These are phyloP conservation scores for Etheostoma cragini DNA, from an alignment of 2,113 vertebrate genomes.

Conservation along the genomic window DNA sequence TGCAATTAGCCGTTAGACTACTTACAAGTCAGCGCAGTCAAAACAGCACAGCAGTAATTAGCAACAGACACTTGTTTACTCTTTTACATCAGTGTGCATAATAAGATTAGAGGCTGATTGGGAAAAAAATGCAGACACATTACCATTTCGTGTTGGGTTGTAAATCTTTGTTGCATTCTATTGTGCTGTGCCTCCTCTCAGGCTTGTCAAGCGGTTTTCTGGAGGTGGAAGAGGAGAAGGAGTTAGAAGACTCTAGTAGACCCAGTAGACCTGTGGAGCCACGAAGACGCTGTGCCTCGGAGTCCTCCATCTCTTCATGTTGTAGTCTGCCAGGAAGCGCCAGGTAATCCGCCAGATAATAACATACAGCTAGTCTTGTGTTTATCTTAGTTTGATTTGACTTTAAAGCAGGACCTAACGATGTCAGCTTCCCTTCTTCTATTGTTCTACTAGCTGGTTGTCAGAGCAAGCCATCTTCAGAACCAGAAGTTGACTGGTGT, in stretches of 20 bases:
- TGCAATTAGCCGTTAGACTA: constrained; percentile 20
- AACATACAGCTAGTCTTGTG: neutral
- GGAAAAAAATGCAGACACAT: neutral
- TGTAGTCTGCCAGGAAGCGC: constrained; percentile 91
- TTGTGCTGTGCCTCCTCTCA: constrained; percentile 58
- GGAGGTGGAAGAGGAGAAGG: constrained; percentile 84
- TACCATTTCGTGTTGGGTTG: neutral
- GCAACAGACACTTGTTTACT: constrained; percentile 21
- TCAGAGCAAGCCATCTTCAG: neutral
- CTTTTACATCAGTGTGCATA: constrained; percentile 5
- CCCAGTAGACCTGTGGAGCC: constrained; percentile 86
- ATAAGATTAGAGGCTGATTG: neutral
- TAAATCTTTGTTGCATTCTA: neutral
- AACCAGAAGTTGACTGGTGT: neutral
- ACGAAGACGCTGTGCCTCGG: constrained; percentile 93
- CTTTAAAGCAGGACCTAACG: neutral
- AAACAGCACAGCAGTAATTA: neutral
- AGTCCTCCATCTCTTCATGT: constrained; percentile 96
- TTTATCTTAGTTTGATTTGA: neutral
- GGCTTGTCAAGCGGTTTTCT: constrained; percentile 93
- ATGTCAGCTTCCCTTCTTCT: neutral
- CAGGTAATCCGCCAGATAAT: constrained; percentile 82
- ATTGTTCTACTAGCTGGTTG: neutral
- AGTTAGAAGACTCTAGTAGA: constrained; percentile 64
- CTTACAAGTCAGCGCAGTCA: constrained; percentile 11